Conservation (phyloP, 92 coral and sea anemone genomes). For the Virgularia gustaviana region DNA sequence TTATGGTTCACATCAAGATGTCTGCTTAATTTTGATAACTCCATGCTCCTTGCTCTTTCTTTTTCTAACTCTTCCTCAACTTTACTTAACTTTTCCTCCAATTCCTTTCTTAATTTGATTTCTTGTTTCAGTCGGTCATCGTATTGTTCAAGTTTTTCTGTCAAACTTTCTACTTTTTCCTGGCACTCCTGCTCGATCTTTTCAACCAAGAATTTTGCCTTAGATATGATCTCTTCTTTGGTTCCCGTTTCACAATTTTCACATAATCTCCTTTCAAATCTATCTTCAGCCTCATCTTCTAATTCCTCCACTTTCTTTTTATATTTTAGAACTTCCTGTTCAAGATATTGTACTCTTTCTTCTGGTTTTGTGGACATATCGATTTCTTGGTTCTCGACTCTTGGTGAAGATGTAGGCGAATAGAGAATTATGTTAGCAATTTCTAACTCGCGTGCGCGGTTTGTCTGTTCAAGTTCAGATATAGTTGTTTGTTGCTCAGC, state of each 20-base stretch:
- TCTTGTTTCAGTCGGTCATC: neutral
- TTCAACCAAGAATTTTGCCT: conserved; percentile 10
- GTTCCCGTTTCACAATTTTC: conserved; percentile 4
- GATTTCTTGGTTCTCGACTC: neutral
- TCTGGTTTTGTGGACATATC: neutral
- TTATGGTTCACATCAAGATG: conserved; percentile 7
- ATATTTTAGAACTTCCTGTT: conserved; percentile 45
- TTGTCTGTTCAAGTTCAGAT: conserved; percentile 59
- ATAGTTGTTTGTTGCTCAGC: conserved; percentile 40
- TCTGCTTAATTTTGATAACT: conserved; percentile 6
- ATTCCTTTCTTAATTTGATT: neutral
- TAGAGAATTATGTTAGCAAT: conserved; percentile 51
- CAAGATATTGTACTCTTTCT: conserved; percentile 4
- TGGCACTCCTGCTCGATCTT: conserved; percentile 4
- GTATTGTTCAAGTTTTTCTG: neutral
- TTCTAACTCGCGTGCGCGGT: conserved; percentile 57
- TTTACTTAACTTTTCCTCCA: conserved; percentile 6
- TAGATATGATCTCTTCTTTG: neutral
- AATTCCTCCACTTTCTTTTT: conserved; percentile 54
- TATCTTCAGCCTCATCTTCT: conserved; percentile 56
- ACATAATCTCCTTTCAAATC: conserved; percentile 36
- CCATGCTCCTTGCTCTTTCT: neutral
- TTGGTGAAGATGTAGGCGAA: neutral
- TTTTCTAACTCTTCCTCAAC: neutral
- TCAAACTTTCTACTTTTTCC: conserved; percentile 4